phyloP scores from a whole-genome alignment of 2,888 invertebrate genomes.

The Tyria jacobaeae region DNA sequence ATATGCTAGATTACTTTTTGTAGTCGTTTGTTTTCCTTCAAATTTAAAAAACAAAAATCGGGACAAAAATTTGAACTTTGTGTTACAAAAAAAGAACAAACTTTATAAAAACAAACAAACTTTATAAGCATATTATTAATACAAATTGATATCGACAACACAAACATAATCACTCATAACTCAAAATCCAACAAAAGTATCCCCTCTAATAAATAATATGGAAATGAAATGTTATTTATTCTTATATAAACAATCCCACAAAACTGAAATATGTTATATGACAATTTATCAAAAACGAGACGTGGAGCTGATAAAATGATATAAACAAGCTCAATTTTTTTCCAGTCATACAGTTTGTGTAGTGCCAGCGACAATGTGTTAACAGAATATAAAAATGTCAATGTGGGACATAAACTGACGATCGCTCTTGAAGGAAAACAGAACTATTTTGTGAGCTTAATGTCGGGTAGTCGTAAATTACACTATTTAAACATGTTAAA shows the following conservation, averaged over 20 bases:
- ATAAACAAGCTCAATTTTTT: conserved; percentile 18
- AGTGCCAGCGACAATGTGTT: conserved; percentile 28
- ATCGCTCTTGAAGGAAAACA: conserved; percentile 46
- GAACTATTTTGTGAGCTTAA: conserved; percentile 38
- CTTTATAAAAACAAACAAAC: too few relatives aligned
- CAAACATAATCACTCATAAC: background rate
- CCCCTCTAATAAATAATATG: conserved; percentile 19
- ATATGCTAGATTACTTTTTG: too few relatives aligned
- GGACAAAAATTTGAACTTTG: too few relatives aligned
- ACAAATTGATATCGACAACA: background rate
- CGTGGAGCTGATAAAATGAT: conserved; percentile 20
- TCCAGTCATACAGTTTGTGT: conserved; percentile 24
- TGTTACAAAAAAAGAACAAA: conserved; percentile 1
- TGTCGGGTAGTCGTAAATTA: conserved; percentile 48
- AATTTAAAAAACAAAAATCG: too few relatives aligned
- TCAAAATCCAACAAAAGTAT: conserved; percentile 13
- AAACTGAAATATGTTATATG: conserved; percentile 12
- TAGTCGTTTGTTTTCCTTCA: too few relatives aligned
- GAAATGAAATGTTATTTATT: conserved; percentile 23
- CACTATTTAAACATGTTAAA: conserved; percentile 41
- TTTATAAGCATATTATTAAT: background rate
- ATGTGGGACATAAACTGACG: conserved; percentile 23
- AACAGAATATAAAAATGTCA: conserved; percentile 49
- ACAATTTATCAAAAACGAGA: conserved; percentile 20
- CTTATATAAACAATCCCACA: background rate